Evolutionary conservation across 1,140 invertebrate species (phyloP).

Genomic region (Drosophila murphyi): DNA sequence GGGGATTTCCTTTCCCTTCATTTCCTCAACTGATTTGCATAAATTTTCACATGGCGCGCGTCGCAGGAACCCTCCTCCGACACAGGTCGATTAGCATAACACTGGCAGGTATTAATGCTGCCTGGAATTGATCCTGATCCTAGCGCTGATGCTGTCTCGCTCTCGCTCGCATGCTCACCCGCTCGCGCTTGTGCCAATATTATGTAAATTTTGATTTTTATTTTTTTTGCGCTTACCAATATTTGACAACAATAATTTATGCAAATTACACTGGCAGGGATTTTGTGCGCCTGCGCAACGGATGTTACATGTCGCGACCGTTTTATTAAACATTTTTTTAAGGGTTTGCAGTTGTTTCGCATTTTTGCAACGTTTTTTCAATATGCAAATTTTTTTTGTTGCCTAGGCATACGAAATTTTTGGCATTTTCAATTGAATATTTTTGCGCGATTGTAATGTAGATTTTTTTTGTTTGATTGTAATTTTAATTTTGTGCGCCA

Average conservation of each 20-base stretch:
- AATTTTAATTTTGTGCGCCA: constrained; percentile 73
- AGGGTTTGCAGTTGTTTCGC: constrained; percentile 55
- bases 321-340: constrained; percentile 28
- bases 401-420: constrained; percentile 41
- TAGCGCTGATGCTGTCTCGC: constrained; percentile 27
- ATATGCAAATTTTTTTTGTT: constrained; percentile 73
- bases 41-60: constrained; percentile 69
- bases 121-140: constrained; percentile 40
- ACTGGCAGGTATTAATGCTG: constrained; percentile 50
- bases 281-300: constrained; percentile 59
- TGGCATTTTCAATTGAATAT: constrained; percentile 76
- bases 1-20: constrained; percentile 38
- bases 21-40: constrained; percentile 52
- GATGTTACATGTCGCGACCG: constrained; percentile 66
- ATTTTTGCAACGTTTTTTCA: constrained; percentile 67
- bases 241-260: constrained; percentile 81
- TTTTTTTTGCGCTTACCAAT: constrained; percentile 55
- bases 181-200: constrained; percentile 62
- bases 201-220: constrained; percentile 67
- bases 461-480: constrained; percentile 79
- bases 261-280: constrained; percentile 63
- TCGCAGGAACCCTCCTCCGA: constrained; percentile 66
- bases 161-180: constrained; percentile 21
- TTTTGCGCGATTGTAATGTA: constrained; percentile 78
- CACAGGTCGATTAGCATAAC: constrained; percentile 83